Percentiles rank a stretch among this genome's conserved stretches.
These are phyloP conservation scores for Dorcus parallelipipedus DNA, from an alignment of 2,888 invertebrate genomes.

Conservation along the genomic window DNA sequence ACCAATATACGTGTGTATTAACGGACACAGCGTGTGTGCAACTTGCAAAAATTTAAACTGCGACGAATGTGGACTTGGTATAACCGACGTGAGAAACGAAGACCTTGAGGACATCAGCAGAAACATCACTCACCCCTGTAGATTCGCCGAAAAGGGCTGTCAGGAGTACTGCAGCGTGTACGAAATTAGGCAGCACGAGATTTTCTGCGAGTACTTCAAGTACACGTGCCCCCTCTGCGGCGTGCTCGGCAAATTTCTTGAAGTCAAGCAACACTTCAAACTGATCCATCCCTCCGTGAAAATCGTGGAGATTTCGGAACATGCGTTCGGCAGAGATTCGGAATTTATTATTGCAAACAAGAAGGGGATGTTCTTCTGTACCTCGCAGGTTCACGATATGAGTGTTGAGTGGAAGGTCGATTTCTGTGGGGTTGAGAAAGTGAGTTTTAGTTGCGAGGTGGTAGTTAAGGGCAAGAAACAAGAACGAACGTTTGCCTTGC, in stretches of 20 bases:
- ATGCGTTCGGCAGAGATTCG: slow-evolving; percentile 14
- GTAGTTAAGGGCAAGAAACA: slow-evolving; percentile 10
- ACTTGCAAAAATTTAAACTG: slow-evolving; percentile 16
- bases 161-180: slow-evolving; percentile 4
- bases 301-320: slow-evolving; percentile 11
- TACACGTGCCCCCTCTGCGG: slow-evolving; percentile 21
- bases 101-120: slow-evolving; percentile 21
- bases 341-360: slow-evolving; percentile 18
- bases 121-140: slow-evolving; percentile 17
- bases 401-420: slow-evolving; percentile 21
- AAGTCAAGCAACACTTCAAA: slow-evolving; percentile 21
- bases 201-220: slow-evolving; percentile 21
- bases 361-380: slow-evolving; percentile 22
- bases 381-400: slow-evolving; percentile 6
- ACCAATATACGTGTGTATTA: slow-evolving; percentile 18
- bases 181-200: slow-evolving; percentile 20
- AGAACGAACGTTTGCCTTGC: slow-evolving; percentile 7
- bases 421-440: slow-evolving; percentile 19
- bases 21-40: slow-evolving; percentile 16
- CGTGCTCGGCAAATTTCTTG: slow-evolving; percentile 13
- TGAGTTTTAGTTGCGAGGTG: slow-evolving; percentile 18
- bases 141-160: slow-evolving; percentile 20
- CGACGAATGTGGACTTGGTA: slow-evolving; percentile 9
- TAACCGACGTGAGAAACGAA: slow-evolving; percentile 17
- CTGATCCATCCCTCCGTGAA: slow-evolving; percentile 23